Conservation (phyloP, 2,113 vertebrate species). For the Anthoscopus minutus region DNA sequence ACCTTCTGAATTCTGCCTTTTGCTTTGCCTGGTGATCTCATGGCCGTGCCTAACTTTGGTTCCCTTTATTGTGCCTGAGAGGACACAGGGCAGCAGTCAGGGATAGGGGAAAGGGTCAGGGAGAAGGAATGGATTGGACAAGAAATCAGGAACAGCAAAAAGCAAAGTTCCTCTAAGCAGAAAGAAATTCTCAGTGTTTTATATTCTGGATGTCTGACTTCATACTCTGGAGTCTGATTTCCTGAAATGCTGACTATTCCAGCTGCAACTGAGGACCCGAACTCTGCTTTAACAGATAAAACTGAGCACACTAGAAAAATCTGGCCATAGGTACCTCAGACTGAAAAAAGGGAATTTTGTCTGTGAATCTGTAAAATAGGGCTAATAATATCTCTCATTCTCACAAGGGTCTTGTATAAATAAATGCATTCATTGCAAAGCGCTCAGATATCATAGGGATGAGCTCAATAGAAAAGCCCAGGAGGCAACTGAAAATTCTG, state of each 20-base stretch:
- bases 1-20: neutral
- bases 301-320: slow-evolving; percentile 6
- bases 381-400: slow-evolving; percentile 15
- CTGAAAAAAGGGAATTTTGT: neutral
- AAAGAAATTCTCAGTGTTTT: neutral
- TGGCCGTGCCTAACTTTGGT: neutral
- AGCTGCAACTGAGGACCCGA: slow-evolving; percentile 11
- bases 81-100: neutral
- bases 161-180: neutral
- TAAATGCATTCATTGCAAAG: slow-evolving; percentile 13
- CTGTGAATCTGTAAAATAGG: neutral
- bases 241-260: slow-evolving; percentile 5
- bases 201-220: neutral
- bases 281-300: slow-evolving; percentile 3
- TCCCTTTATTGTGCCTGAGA: neutral
- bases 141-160: neutral
- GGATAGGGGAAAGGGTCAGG: neutral
- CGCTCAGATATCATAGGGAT: neutral
- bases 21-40: too few species aligned
- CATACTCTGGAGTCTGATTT: neutral
- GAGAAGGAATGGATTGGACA: neutral
- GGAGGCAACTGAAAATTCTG: slow-evolving; percentile 33
- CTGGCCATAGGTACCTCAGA: neutral
- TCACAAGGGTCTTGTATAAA: slow-evolving; percentile 21
- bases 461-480: slow-evolving; percentile 1